Evolutionary conservation across 2,113 vertebrate genomes (phyloP), one percentile per base, ranked within the genome.

Genomic region (Sceloporus tristichus): DNA sequence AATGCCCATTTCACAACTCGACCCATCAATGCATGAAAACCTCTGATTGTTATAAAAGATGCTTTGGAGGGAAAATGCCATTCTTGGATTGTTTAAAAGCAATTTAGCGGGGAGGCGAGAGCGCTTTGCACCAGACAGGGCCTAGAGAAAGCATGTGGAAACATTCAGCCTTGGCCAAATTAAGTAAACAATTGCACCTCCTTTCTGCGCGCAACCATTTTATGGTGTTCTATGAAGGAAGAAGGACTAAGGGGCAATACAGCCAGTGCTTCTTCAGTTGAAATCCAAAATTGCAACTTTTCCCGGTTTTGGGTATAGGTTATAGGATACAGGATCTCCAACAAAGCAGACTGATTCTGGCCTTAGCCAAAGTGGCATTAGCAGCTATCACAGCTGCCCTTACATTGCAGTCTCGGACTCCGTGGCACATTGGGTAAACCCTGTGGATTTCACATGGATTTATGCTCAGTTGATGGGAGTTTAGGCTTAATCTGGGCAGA

Each of bases 51-150:
- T 62, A 68, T 29, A 91, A 89, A 91, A 92, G 59, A 86, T 0
- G 3, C 68, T 90, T 79, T 56, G 53, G 77, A 88, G 54, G 71
- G n/a, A 82, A 90, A 79, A 86, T 66, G 90, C 23, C 1, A 5
- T 86, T 89, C 21, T 90, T 92, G 27, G 29, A 34, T 77, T 59
- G 10, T 84, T 93, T 88, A 90, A 88, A 93, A 93, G 84, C 86
- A 85, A 87, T 89, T 91, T 84, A 88, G 34, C 56, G 59, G 21
- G 34, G 2, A 65, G 18, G 74, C 27, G 84, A 89, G 38, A 80
- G 14, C 56, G 85, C 75, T 82, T 76, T 23, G 82, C 89, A 78
- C 89, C 89, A 91, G 93, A 90, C 13, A 74, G 0, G 3, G 2
- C 40, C 2, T 74, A 25, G 79, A 90, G 90, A 85, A 53, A 62